Evolutionary conservation across 2,113 vertebrate genomes (phyloP), one percentile per base, ranked within the genome.

Genomic region (Colius striatus): DNA sequence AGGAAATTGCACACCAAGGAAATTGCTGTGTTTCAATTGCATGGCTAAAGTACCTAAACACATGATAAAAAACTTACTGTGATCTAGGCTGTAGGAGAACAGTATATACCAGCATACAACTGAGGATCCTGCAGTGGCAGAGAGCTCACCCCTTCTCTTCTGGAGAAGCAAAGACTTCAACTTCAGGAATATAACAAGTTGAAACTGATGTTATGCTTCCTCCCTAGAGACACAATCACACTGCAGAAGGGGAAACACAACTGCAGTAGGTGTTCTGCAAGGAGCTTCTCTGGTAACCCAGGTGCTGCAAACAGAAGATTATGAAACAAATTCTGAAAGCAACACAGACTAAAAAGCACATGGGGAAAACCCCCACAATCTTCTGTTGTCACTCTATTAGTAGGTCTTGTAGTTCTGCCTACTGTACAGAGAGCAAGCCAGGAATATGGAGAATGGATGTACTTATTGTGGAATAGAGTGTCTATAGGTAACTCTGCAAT

Each of bases 341-440:
- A 67, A 15, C 19, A 71, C 5, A 67, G 11, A 70, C 14, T 50
- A 43, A 60, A 58, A 75, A 71, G 16, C 21, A 41, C 4, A 38
- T 5, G 7, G 48, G 13, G 20, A 8, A 75, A 50, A 63, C 11
- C 0, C 0, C 1, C 0, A 41, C 7, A 71, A 14, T 4, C 16
- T 74, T 57, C n/a, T 63, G 32, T 23, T 32, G 7, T 17, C 9
- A 6, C 25, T 19, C 25, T 47, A 11, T 6, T 67, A 78, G 47
- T 18, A 58, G 10, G 2, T 81, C 22, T 53, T 4, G 32, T 11
- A 57, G n/a, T 41, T 89, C 23, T 77, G 23, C 23, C 30, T 47
- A 14, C 11, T 6, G 1, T 15, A 54, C 10, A 55, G 32, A 70
- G 1, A 65, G 48, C 1, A 73, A 84, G 26, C 22, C 43, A 84